These are phyloP conservation scores for Ornithoptera priamus DNA, from an alignment of 2,888 invertebrate genomes.

Conservation along the genomic window DNA sequence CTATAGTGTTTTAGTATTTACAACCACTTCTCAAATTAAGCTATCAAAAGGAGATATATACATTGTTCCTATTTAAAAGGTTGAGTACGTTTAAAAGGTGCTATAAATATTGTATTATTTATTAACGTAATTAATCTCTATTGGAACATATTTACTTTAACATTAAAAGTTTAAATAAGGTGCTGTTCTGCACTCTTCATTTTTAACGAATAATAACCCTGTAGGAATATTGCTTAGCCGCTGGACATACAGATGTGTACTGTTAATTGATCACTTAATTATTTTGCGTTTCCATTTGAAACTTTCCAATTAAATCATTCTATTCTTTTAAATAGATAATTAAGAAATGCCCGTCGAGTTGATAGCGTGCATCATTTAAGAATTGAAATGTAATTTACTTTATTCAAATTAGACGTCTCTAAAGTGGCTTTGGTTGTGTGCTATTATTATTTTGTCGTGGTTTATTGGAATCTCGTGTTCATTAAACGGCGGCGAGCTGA, in stretches of 20 bases:
- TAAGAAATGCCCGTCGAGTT: constrained; percentile 73
- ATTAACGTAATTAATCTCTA: neutral
- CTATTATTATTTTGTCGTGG: constrained; percentile 75
- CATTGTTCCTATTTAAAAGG: no score
- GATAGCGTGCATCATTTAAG: constrained; percentile 66
- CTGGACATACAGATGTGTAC: constrained; percentile 52
- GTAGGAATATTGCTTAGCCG: constrained; percentile 21
- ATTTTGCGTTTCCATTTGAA: constrained; percentile 72
- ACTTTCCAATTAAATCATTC: constrained; percentile 71
- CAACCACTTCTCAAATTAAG: no score
- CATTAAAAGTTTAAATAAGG: neutral
- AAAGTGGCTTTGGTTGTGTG: constrained; percentile 71
- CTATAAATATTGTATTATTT: no score
- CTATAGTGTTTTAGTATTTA: no score
- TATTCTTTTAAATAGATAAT: constrained; percentile 75
- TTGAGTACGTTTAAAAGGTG: no score
- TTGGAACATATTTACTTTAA: neutral
- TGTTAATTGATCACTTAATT: constrained; percentile 76
- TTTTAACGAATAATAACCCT: constrained; percentile 9
- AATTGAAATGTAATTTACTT: constrained; percentile 70
- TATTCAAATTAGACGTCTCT: constrained; percentile 74
- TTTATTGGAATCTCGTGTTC: constrained; percentile 75
- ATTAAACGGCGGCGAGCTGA: constrained; percentile 59
- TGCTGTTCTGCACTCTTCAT: neutral
- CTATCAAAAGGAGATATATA: no score